Base-by-base conservation (phyloP, 1,140 invertebrate species). In the Camponotus vicinus region DNA sequence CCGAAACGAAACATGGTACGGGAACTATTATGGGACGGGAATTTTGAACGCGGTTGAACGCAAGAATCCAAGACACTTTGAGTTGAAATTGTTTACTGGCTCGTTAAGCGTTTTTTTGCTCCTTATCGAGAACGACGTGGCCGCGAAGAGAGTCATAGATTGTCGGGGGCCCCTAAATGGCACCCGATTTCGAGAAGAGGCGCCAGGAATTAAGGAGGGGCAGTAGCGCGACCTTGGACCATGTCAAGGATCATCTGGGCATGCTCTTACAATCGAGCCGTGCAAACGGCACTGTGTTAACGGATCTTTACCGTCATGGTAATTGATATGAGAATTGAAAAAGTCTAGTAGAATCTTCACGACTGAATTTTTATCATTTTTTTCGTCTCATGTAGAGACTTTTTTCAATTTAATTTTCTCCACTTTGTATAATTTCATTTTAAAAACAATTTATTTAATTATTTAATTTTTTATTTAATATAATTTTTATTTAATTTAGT, bases 171-270 rank as follows among this genome's bases (percentile, higher is more conserved):
- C 73, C 73, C 93, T 92, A 87, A 52, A 94, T 94, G 93, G 93
- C 93, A 92, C 93, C 93, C 67, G 92, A 94, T 69, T 89, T 94
- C 45, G 93, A 94, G 55, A 94, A 93, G 67, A 93, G 92, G 7
- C 90, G 89, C 34, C 87, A 91, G 63, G 89, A 91, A 89, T 69
- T 87, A 13, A 89, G 90, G 80, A 91, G 90, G 69, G 64, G 76
- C 34, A 85, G 55, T 63, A 66, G 52, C 70, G 79, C 69, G 5
- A 87, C 52, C 61, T 78, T 87, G 61, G 89, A 90, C 1, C 76
- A 82, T 55, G 77, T 59, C 15, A 79, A 91, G 52, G 88, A 86
- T 57, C 69, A 87, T 52, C 61, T 84, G 85, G 89, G 86, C 66
- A 92, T 93, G 91, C 89, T 93, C 3, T 80, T 92, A 66, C 91